Evolutionary conservation across 2,113 vertebrate species (phyloP).

Genomic region (Gobius niger): DNA sequence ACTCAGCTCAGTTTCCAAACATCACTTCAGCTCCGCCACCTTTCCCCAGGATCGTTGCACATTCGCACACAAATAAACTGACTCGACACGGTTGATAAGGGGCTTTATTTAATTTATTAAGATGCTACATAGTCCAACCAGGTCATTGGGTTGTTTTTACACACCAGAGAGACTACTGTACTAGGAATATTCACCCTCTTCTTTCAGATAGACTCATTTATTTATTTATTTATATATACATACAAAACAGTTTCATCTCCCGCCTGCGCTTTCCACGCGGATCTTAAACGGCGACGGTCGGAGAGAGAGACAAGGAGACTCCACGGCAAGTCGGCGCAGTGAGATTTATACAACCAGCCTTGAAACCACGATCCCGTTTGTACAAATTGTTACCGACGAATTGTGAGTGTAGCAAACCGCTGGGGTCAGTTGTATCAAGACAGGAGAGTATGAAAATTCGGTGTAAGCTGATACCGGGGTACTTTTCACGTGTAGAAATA

Average conservation of each 20-base stretch:
- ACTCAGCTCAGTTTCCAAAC: no score
- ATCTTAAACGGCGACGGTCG: conserved; percentile 68
- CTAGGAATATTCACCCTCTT: conserved; percentile 76
- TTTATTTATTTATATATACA: conserved; percentile 82
- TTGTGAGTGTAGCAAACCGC: conserved; percentile 28
- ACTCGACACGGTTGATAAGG: conserved; percentile 73
- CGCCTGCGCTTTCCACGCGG: conserved; percentile 74
- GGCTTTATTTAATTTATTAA: conserved; percentile 89
- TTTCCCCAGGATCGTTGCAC: no score
- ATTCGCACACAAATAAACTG: conserved; percentile 56
- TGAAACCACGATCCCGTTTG: conserved; percentile 23
- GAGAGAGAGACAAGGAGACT: conserved; percentile 55
- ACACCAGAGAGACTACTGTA: conserved; percentile 86
- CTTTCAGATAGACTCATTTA: conserved; percentile 76
- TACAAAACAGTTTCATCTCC: conserved; percentile 79
- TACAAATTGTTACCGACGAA: conserved; percentile 32
- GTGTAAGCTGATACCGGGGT: conserved; percentile 6
- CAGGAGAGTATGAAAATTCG: conserved; percentile 14
- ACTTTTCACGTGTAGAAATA: conserved; percentile 29
- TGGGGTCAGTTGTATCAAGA: conserved; percentile 17
- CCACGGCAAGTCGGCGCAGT: conserved; percentile 68
- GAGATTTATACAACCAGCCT: conserved; percentile 38
- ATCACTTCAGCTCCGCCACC: no score
- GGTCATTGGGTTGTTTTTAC: conserved; percentile 81
- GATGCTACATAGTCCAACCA: conserved; percentile 98